A percentile compares a stretch with the other conserved stretches of the same genome.
phyloP scores from a whole-genome alignment of 2,113 vertebrate genomes.

The Ranitomeya imitator region DNA sequence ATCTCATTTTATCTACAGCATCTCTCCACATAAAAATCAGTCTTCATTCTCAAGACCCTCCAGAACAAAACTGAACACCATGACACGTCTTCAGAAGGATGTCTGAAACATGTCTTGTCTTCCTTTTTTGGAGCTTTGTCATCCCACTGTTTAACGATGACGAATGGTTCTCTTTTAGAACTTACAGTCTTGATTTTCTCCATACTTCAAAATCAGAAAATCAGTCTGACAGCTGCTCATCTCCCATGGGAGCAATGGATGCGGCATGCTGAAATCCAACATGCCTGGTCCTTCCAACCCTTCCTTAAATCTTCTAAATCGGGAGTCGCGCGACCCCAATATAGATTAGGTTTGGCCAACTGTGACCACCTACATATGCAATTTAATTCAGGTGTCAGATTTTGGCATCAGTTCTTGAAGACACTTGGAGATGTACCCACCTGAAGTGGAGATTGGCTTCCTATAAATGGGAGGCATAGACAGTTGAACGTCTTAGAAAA shows the following conservation, averaged over 20 bases:
- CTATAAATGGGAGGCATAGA: no score
- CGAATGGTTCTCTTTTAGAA: not conserved
- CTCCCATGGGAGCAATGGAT: not conserved
- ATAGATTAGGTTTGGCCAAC: not conserved
- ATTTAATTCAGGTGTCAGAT: not conserved
- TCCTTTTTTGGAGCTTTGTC: conserved; percentile 7
- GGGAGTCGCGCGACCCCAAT: not conserved
- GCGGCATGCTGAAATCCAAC: not conserved
- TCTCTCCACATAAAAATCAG: conserved; percentile 17
- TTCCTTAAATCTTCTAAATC: not conserved
- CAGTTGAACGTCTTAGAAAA: no score
- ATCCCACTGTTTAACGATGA: conserved; percentile 26
- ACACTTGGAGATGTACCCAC: not conserved
- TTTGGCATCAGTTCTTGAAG: not conserved
- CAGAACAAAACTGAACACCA: conserved; percentile 13
- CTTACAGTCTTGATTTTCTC: not conserved
- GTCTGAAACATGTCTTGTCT: conserved; percentile 17
- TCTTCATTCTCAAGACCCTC: conserved; percentile 22
- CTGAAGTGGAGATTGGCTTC: not conserved
- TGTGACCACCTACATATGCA: not conserved
- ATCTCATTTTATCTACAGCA: conserved; percentile 9
- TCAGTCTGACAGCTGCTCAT: not conserved
- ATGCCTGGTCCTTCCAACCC: not conserved
- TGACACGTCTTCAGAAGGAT: conserved; percentile 1
- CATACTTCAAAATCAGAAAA: not conserved